Evolutionary conservation across 53 echinoderm and acorn worm species (phyloP).

Genomic region (Pentamera pediparva): DNA sequence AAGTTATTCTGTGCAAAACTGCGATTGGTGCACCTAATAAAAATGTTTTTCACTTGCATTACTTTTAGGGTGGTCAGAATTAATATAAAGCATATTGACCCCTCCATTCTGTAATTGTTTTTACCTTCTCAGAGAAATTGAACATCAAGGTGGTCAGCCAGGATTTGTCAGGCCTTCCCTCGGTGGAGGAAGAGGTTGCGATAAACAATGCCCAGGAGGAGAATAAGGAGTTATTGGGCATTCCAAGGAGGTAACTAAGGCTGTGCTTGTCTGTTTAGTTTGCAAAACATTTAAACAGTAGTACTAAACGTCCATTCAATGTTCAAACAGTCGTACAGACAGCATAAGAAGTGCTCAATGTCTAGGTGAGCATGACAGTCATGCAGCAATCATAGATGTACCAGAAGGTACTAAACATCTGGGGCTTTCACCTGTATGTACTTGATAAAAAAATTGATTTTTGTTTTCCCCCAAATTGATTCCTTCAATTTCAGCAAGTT

Average conservation of each 20-base stretch:
- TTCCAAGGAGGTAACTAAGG: conserved; percentile 73
- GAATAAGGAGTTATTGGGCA: conserved; percentile 67
- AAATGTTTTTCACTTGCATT: too few relatives aligned
- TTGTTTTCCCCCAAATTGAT: too few relatives aligned
- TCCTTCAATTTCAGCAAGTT: too few relatives aligned
- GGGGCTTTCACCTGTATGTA: too few relatives aligned
- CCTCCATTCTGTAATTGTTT: background rate
- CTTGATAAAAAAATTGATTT: too few relatives aligned
- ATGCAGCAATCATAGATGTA: too few relatives aligned
- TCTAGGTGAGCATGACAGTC: background rate
- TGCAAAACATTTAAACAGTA: background rate
- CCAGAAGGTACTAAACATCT: too few relatives aligned
- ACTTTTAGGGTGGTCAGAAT: too few relatives aligned
- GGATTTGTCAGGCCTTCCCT: conserved; percentile 60
- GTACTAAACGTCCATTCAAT: background rate
- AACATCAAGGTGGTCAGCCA: conserved; percentile 82
- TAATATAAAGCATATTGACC: too few relatives aligned
- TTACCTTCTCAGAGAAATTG: conserved; percentile 52
- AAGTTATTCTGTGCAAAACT: too few relatives aligned
- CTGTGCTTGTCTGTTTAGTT: background rate
- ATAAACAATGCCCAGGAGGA: conserved; percentile 68
- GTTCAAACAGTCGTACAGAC: background rate
- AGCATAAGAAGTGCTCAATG: background rate
- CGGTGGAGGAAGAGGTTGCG: conserved; percentile 55
- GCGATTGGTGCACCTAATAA: too few relatives aligned